A percentile compares a stretch with the other conserved stretches of the same genome.
These are phyloP conservation scores for Meteorus sp. DNA, from an alignment of 1,140 invertebrate species.

Conservation along the genomic window DNA sequence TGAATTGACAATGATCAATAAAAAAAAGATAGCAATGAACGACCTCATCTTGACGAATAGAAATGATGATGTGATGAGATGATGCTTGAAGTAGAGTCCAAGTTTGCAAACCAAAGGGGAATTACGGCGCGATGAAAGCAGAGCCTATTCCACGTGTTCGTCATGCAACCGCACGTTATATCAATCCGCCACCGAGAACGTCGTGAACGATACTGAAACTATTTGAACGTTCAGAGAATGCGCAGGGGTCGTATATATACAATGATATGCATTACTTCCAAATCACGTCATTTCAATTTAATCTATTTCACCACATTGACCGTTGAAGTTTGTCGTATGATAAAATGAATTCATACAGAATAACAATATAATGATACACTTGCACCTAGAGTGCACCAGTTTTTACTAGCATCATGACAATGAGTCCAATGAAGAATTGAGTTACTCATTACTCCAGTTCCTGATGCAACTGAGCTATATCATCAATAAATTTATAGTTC, in stretches of 20 bases:
- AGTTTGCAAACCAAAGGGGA: neutral
- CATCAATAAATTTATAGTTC: no score
- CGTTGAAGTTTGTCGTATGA: neutral
- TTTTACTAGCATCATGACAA: neutral
- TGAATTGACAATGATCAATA: neutral
- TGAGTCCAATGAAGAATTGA: no score
- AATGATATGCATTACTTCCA: no score
- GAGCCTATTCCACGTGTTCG: constrained; percentile 3
- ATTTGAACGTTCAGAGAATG: neutral
- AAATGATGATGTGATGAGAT: neutral
- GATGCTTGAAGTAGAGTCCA: neutral
- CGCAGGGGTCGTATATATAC: constrained; percentile 1
- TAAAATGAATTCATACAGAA: neutral
- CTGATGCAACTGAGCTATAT: no score
- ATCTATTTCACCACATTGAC: constrained; percentile 1
- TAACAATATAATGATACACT: neutral
- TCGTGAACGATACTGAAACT: neutral
- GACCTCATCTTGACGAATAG: neutral
- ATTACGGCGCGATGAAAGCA: neutral
- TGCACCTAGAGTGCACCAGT: neutral
- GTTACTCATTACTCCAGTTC: no score
- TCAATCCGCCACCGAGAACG: constrained; percentile 4
- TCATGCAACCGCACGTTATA: constrained; percentile 3
- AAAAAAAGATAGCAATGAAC: neutral
- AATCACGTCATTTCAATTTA: neutral